phyloP scores from a whole-genome alignment of 2,888 invertebrate species.

The Ormyrus nitidulus region DNA sequence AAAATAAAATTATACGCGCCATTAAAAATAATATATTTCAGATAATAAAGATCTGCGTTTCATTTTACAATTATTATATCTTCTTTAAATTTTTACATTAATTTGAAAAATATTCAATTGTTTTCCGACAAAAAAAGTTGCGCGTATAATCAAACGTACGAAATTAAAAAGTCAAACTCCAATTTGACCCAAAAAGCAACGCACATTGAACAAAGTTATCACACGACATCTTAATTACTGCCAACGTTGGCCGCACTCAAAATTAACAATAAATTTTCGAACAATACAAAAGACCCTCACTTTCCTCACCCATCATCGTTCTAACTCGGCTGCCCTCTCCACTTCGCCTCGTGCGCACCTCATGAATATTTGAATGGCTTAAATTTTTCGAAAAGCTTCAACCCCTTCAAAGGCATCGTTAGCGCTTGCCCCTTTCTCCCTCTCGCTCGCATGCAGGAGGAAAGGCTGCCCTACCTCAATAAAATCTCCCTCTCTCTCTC shows the following conservation, averaged over 20 bases:
- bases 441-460: not conserved
- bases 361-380: slow-evolving; percentile 50
- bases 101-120: no score
- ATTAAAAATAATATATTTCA: no score
- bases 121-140: no score
- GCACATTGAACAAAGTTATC: no score
- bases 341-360: slow-evolving; percentile 8
- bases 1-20: no score
- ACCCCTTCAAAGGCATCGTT: slow-evolving; percentile 39
- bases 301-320: no score
- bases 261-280: not conserved
- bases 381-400: slow-evolving; percentile 51
- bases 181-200: no score
- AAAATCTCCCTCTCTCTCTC: not conserved
- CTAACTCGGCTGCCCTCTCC: not conserved
- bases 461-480: not conserved
- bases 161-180: no score
- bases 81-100: no score
- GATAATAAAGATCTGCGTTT: no score
- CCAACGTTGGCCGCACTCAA: not conserved
- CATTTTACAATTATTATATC: no score
- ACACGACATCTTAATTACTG: not conserved
- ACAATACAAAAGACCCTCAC: not conserved
- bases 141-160: no score
- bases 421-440: not conserved